Conservation (phyloP, 2,113 vertebrate genomes). For the Aphyosemion australe region DNA sequence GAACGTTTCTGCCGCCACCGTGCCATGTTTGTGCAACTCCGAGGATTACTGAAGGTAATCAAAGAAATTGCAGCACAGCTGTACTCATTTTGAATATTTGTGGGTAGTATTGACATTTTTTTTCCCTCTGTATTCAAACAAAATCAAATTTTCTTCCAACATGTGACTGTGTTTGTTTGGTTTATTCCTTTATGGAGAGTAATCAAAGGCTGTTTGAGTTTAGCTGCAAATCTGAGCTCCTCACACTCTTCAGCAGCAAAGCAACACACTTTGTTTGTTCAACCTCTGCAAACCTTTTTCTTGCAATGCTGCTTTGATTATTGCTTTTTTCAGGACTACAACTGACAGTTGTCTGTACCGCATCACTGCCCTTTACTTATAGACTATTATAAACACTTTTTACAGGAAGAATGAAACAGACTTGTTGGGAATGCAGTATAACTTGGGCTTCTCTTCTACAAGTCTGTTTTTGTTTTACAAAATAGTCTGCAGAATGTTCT, state of each 20-base stretch:
- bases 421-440: constrained; percentile 7
- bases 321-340: constrained; percentile 17
- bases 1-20: constrained; percentile 1
- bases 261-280: constrained; percentile 14
- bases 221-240: constrained; percentile 9
- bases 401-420: background rate
- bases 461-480: constrained; percentile 14
- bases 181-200: background rate
- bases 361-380: constrained; percentile 58
- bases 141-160: constrained; percentile 2
- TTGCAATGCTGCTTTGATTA: constrained; percentile 25
- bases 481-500: constrained; percentile 21
- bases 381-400: constrained; percentile 37
- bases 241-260: constrained; percentile 2
- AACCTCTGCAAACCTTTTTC: constrained; percentile 19
- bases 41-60: constrained; percentile 35
- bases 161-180: background rate
- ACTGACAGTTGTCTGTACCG: constrained; percentile 37
- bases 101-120: background rate
- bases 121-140: constrained; percentile 6
- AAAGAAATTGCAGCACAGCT: constrained; percentile 26
- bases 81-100: constrained; percentile 25
- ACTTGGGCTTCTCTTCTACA: constrained; percentile 14
- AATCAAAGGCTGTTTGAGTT: constrained; percentile 10
- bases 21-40: constrained; percentile 15